Evolutionary conservation across 2,113 vertebrate species (phyloP), one percentile per base, ranked within the genome.

Genomic region (Bambusicola thoracicus): DNA sequence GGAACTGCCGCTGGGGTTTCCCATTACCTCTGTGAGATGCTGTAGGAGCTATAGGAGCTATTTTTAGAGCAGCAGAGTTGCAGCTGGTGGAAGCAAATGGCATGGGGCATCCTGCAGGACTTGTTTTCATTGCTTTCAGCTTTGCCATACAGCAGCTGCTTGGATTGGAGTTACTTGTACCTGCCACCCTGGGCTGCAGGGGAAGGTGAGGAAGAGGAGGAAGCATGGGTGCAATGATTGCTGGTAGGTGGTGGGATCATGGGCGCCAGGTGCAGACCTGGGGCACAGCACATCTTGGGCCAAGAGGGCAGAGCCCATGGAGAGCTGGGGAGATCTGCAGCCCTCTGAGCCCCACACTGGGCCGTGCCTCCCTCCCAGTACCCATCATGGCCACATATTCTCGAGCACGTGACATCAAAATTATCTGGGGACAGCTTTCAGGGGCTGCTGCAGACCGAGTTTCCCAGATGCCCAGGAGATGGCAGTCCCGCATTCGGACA

Each of bases 371-470:
- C 34, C 13, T 36, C 43, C 66, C 22, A 10, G 17, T 8, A 32
- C 29, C 36, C 44, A 32, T 55, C 2, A 0, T 13, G 0, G 0
- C 36, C 30, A 76, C 0, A 0, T 25, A 40, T 69, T 48, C 59
- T 58, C 36, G 34, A 73, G 25, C 63, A 38, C 1, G 0, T 27
- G 53, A 58, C 40, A 14, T 38, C 53, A 5, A 18, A 53, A 25
- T 36, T 41, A 36, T 13, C 58, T 16, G 0, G 3, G 56, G 30
- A 1, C 21, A 10, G 5, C 30, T 91, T 73, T 22, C 9, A 0
- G 4, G 62, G 70, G 30, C 85, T 73, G 72, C 15, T 61, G 44
- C 53, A 38, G n/a, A 15, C 19, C 5, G 1, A 25, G 58, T 81
- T 41, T 81, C 34, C 51, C 61, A 21, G 74, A 10, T 85, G 81